Evolutionary conservation across 2,113 vertebrate genomes (phyloP), one percentile per base, ranked within the genome.

Genomic region (Cricetomys ansorgei): DNA sequence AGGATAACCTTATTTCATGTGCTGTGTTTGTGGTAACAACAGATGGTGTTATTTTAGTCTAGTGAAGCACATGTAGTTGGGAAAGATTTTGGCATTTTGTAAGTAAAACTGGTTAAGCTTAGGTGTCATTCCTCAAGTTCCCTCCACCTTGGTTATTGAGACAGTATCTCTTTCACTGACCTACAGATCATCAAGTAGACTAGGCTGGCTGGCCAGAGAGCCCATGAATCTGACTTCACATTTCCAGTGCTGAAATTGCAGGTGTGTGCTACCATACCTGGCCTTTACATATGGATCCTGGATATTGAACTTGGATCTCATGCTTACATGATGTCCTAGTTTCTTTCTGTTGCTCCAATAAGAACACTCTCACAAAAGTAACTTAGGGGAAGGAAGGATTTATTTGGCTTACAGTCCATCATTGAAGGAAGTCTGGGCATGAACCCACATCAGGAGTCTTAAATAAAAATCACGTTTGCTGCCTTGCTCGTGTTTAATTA

Each of bases 1-100:
- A 89, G 1, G 25, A 83, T 83, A 59, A 40, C 8, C 7, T 92
- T 86, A 92, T 89, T 92, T 96, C 59, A 86, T 94, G 31, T 84
- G 7, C 43, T 79, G 7, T 88, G 43, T 86, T 88, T 95, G 13
- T 77, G n/a, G 45, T 85, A 53, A 23, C 86, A 81, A 37, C 29
- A 21, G 27, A 73, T 65, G 43, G 27, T 59, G 40, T 62, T 94
- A 96, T 70, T 77, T 89, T 94, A 67, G 34, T 65, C 43, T 94
- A 70, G n/a, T 29, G 72, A 94, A 95, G 21, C 43, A 80, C 70
- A 59, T 70, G 37, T 67, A 79, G 62, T 72, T 80, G 92, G 19
- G 23, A 91, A 15, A 45, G 65, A 85, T 29, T 88, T 65, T 72
- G 23, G 2, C 53, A 72, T 85, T 91, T 89, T 65, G 37, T 40